Evolutionary conservation across 2,797 vertebrate genomes (phyloP).

Genomic region (Octomys mimax): DNA sequence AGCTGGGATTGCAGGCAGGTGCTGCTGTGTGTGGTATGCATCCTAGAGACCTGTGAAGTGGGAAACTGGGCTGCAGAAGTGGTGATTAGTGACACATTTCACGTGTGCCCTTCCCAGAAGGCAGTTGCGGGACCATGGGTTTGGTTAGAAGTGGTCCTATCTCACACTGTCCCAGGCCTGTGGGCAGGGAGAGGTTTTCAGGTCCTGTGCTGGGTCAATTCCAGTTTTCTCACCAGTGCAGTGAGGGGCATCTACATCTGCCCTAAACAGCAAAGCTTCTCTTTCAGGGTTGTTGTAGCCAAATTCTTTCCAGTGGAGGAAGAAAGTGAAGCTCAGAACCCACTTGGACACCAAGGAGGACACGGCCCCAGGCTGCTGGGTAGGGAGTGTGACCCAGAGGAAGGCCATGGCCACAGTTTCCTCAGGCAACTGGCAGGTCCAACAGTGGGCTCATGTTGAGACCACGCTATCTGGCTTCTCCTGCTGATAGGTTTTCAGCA

Average conservation of each 20-base stretch:
- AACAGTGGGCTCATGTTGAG: background rate
- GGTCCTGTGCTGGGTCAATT: rapidly evolving
- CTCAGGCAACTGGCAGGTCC: background rate
- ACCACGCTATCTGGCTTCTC: background rate
- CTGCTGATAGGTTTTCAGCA: too few species aligned
- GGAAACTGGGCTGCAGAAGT: background rate
- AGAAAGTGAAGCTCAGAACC: background rate
- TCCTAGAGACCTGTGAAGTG: background rate
- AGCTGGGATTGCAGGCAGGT: background rate
- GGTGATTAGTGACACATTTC: background rate
- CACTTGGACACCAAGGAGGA: background rate
- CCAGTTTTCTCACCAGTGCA: background rate
- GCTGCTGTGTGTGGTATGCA: background rate
- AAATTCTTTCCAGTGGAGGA: background rate
- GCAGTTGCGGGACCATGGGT: background rate
- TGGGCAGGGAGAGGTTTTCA: background rate
- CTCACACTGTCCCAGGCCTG: background rate
- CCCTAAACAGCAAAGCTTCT: background rate
- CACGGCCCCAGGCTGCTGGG: background rate
- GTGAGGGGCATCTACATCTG: background rate
- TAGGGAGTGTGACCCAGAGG: background rate
- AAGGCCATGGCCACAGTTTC: background rate
- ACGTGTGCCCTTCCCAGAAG: background rate
- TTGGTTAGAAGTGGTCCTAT: background rate
- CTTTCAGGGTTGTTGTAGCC: background rate